Evolutionary conservation across 1,140 invertebrate genomes (phyloP).

Genomic region (Thaumatotibia leucotreta): DNA sequence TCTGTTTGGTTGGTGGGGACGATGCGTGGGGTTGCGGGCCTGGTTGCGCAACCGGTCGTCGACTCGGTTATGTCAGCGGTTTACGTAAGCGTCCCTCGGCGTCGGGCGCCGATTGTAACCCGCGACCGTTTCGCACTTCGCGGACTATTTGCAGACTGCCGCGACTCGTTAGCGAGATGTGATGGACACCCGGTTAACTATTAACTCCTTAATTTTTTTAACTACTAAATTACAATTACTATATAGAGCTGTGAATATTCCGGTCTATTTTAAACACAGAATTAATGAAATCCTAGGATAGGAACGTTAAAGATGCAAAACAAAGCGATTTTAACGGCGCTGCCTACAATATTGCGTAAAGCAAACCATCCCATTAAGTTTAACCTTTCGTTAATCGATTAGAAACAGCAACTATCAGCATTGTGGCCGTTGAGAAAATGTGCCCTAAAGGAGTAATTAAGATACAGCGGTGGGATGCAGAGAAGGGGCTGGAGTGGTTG

Average conservation of each 20-base stretch:
- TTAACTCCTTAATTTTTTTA: not conserved
- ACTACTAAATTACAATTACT: no score
- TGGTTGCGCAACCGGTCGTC: slow-evolving; percentile 72
- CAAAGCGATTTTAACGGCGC: slow-evolving; percentile 15
- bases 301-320: not conserved
- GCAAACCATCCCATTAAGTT: slow-evolving; percentile 43
- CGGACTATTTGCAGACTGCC: slow-evolving; percentile 59
- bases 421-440: slow-evolving; percentile 51
- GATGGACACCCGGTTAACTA: not conserved
- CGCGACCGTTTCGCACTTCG: slow-evolving; percentile 65
- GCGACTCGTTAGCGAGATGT: slow-evolving; percentile 47
- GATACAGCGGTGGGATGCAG: slow-evolving; percentile 48
- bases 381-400: slow-evolving; percentile 61
- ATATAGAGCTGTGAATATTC: no score
- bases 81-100: slow-evolving; percentile 72
- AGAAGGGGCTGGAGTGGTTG: slow-evolving; percentile 69
- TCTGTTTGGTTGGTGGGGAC: slow-evolving; percentile 43
- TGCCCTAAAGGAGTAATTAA: slow-evolving; percentile 71
- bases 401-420: slow-evolving; percentile 36
- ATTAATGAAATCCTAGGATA: not conserved
- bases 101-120: slow-evolving; percentile 63
- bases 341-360: slow-evolving; percentile 34
- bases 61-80: slow-evolving; percentile 72
- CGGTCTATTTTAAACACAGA: no score
- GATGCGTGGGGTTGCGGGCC: slow-evolving; percentile 69